Percentiles rank a stretch among this genome's conserved stretches.
Evolutionary conservation across 2,888 invertebrate genomes (phyloP).

Genomic region (Onthophagus sagittarius): DNA sequence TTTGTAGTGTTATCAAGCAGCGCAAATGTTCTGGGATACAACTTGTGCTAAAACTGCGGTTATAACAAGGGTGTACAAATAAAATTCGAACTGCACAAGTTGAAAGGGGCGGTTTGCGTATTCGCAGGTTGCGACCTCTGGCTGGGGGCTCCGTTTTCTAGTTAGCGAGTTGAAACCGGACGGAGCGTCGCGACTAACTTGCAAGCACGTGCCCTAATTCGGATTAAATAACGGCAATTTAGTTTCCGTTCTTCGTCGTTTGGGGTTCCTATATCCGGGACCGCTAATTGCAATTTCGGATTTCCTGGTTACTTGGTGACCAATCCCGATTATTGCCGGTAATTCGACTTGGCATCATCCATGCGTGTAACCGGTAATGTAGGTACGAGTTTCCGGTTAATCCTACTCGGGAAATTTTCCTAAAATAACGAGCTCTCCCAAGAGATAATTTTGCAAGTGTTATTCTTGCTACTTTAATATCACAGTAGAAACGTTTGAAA

Average conservation of each 20-base stretch:
- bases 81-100: neutral
- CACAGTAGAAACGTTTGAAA: neutral
- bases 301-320: neutral
- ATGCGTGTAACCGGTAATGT: neutral
- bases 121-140: neutral
- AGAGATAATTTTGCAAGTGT: too few relatives aligned
- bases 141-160: neutral
- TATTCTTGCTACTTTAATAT: neutral
- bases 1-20: too few relatives aligned
- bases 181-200: neutral
- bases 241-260: neutral
- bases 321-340: neutral
- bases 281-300: neutral
- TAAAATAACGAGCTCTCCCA: too few relatives aligned
- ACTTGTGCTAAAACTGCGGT: neutral
- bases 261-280: neutral
- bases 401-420: neutral
- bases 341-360: neutral
- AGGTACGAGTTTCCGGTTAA: neutral
- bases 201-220: neutral
- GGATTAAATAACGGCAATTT: neutral
- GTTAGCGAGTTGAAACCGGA: neutral
- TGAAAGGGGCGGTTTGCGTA: neutral
- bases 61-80: neutral
- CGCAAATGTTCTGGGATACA: neutral